Base-by-base conservation (phyloP, 2,797 vertebrate species). In the Mormyrops attenuatus region DNA sequence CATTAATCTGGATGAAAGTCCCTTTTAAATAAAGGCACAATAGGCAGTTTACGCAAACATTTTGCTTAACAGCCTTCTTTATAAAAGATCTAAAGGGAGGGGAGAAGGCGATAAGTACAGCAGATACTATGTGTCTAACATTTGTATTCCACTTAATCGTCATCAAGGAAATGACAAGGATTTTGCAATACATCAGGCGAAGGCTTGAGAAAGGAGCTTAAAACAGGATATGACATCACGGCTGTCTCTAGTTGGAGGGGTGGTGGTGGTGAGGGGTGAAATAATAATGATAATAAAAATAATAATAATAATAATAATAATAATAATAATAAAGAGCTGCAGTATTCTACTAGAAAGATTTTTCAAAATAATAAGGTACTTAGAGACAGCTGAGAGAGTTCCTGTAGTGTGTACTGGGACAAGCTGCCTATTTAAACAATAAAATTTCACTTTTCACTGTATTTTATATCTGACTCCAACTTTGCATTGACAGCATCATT, bases 191-290 rank as follows among this genome's bases (percentile, higher is more conserved):
- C 41, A 82, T 11, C 13, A 82, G 52, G 52, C 11, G 9, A 57
- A 20, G 53, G 26, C 30, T 87, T 57, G 34, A 41, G 52, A 3
- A 57, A 87, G 53, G 1, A 60, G 47, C n/a, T 41, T 57, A 30
- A 38, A 87, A 60, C 85, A 87, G 85, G 53, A 87, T 57, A 41
- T 87, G 53, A 87, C 85, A 60, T 87, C 53, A 9, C 17, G 53
- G 9, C 26, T 17, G 26, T 38, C 60, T 57, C 38, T 47, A 22
- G 6, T 41, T 38, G 30, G 15, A 15, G 53, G 30, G 52, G 26
- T 34, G 30, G 13, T 38, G 30, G 13, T 34, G 66, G 66, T 7
- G 34, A 69, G 34, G 30, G 22, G 66, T 38, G 9, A 38, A 73
- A 73, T 73, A 6, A 38, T 26, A 66, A 63, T 60, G 26, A 63